phyloP scores from a whole-genome alignment of 2,797 vertebrate species.

The Hippocampus kuda region DNA sequence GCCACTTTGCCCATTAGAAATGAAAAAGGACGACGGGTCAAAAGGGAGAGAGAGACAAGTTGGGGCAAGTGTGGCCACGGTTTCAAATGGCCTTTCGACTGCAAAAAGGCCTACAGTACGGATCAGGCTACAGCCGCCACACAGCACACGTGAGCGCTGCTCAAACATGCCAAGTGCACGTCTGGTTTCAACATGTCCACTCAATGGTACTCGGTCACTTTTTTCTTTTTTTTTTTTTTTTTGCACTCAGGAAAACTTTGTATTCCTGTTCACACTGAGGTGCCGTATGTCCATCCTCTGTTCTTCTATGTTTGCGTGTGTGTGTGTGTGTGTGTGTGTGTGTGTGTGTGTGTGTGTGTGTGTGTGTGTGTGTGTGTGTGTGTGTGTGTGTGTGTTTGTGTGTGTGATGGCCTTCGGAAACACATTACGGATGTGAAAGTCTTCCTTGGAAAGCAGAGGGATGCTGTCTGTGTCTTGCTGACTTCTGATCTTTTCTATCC shows the following conservation, averaged over 20 bases:
- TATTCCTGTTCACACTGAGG: slow-evolving; percentile 69
- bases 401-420: slow-evolving; percentile 40
- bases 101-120: not conserved
- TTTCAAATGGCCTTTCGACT: not conserved
- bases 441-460: slow-evolving; percentile 79
- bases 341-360: not conserved
- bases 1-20: not conserved
- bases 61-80: not conserved
- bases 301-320: slow-evolving; percentile 4
- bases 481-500: slow-evolving; percentile 81
- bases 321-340: not conserved
- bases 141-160: slow-evolving; percentile 64
- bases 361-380: no score
- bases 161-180: slow-evolving; percentile 21
- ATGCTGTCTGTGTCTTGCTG: slow-evolving; percentile 36
- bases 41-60: not conserved
- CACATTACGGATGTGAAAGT: slow-evolving; percentile 76
- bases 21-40: not conserved
- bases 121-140: not conserved
- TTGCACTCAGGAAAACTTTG: slow-evolving; percentile 96
- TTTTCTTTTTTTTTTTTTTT: slow-evolving; percentile 53
- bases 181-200: slow-evolving; percentile 56
- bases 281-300: slow-evolving; percentile 32
- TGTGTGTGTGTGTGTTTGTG: not conserved
- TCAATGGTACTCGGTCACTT: slow-evolving; percentile 74